Evolutionary conservation across 1,140 invertebrate genomes (phyloP).

Genomic region (Uloborus diversus): DNA sequence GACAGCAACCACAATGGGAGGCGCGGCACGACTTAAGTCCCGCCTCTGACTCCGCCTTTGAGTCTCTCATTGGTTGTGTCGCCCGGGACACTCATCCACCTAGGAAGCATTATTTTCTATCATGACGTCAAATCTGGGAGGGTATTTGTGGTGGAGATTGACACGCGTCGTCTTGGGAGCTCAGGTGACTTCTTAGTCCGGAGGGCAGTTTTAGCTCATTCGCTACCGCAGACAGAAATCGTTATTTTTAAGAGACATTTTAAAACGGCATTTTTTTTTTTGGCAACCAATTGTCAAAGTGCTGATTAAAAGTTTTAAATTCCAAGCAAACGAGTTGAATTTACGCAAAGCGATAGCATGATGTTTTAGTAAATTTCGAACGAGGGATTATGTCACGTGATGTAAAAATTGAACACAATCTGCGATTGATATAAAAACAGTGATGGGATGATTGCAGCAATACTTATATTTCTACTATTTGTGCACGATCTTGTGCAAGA

Average conservation of each 20-base stretch:
- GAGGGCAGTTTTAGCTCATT: constrained; percentile 49
- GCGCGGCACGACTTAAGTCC: neutral
- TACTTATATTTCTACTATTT: no score
- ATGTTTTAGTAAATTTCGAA: no score
- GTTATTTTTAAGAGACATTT: neutral
- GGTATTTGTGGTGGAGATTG: neutral
- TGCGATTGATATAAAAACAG: neutral
- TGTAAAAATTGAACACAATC: no score
- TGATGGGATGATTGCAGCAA: neutral
- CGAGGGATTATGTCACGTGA: neutral
- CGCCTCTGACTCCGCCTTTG: constrained; percentile 15
- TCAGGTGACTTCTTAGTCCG: constrained; percentile 40
- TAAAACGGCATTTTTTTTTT: neutral
- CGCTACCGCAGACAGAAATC: constrained; percentile 39
- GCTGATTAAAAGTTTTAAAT: neutral
- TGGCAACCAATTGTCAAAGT: neutral
- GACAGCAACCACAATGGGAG: constrained; percentile 21
- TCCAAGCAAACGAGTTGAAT: neutral
- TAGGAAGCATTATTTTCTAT: no score
- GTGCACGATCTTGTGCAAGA: no score
- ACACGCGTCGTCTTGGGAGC: constrained; percentile 19
- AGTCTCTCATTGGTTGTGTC: neutral
- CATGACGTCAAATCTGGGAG: no score
- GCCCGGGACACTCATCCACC: no score
- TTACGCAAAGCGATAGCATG: no score